Conservation (phyloP, 2,797 vertebrate genomes). For the Sebastes diploproa region DNA sequence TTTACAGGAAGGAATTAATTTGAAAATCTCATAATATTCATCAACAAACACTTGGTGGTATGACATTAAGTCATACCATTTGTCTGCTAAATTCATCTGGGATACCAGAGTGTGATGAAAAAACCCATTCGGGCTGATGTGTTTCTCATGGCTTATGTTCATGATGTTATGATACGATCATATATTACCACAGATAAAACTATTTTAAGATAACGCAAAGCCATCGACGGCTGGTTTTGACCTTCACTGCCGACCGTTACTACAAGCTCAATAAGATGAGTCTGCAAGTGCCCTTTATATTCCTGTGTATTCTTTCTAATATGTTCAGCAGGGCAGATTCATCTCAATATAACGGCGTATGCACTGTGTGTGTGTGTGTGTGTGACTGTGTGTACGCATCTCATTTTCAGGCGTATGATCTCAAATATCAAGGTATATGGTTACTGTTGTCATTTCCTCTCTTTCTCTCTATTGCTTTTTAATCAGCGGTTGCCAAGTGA, state of each 20-base stretch:
- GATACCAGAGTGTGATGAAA: not conserved
- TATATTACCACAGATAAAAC: not conserved
- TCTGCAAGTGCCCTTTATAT: constrained; percentile 40
- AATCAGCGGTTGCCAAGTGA: constrained; percentile 48
- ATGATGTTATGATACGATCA: not conserved
- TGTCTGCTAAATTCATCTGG: not conserved
- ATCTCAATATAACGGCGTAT: constrained; percentile 38
- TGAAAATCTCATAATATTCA: not conserved
- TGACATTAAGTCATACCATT: not conserved
- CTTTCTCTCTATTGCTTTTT: constrained; percentile 45
- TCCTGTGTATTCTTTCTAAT: not conserved
- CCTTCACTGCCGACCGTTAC: constrained; percentile 28
- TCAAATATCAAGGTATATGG: constrained; percentile 40
- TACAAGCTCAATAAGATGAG: constrained; percentile 33
- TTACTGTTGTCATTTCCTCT: not conserved
- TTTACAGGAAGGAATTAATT: not conserved
- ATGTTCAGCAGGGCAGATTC: constrained; percentile 16
- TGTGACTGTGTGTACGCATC: not conserved
- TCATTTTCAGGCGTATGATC: constrained; percentile 15
- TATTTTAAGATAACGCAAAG: not conserved
- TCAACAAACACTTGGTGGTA: not conserved
- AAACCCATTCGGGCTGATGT: not conserved
- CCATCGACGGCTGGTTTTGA: not conserved
- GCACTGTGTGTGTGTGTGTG: not conserved
- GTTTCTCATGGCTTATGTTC: not conserved